These are phyloP conservation scores for Heliconius ethilla DNA, from an alignment of 2,888 invertebrate genomes.

Conservation along the genomic window DNA sequence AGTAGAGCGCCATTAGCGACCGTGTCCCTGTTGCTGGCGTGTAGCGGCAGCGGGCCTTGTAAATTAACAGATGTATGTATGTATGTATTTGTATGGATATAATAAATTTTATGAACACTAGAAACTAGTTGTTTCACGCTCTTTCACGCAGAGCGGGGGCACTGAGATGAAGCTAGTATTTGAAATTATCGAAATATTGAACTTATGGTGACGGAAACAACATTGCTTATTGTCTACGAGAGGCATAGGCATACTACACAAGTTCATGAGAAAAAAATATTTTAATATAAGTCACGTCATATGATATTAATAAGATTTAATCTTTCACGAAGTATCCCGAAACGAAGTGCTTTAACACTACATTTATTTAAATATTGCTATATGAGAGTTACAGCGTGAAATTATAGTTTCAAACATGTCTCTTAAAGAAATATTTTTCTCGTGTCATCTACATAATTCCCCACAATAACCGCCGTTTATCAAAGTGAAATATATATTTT, in stretches of 20 bases:
- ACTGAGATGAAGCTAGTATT: neutral
- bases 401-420: no score
- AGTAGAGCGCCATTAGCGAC: slow-evolving; percentile 36
- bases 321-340: no score
- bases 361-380: no score
- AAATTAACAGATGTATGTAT: neutral
- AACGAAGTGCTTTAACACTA: neutral
- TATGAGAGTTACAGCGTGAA: no score
- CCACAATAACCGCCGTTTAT: neutral
- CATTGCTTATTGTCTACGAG: no score
- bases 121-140: neutral
- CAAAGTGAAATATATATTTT: neutral
- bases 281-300: no score
- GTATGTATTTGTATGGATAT: neutral
- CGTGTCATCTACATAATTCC: neutral
- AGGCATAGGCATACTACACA: no score
- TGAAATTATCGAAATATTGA: no score
- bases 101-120: neutral
- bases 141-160: neutral
- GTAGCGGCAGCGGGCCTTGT: slow-evolving; percentile 18
- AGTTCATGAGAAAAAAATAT: no score
- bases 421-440: neutral
- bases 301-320: no score
- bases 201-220: no score
- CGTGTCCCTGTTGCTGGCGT: slow-evolving; percentile 25